A percentile compares a stretch with the other conserved stretches of the same genome.
phyloP scores from a whole-genome alignment of 2,888 invertebrate species.

The Aporophyla nigra region DNA sequence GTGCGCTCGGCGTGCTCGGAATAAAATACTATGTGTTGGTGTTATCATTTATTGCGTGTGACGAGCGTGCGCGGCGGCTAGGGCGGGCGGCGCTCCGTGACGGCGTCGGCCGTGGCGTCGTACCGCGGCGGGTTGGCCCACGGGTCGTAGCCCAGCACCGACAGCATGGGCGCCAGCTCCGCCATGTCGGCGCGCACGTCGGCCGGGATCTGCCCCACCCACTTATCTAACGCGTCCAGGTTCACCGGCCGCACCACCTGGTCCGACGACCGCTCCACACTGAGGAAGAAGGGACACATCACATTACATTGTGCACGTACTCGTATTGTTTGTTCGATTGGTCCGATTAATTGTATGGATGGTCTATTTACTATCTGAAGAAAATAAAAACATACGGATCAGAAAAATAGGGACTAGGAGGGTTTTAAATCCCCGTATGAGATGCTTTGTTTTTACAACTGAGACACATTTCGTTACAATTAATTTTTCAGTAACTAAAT shows the following conservation, averaged over 20 bases:
- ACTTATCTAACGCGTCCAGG: constrained; percentile 97
- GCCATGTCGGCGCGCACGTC: constrained; percentile 98
- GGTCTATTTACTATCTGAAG: not conserved
- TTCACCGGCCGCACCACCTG: constrained; percentile 99
- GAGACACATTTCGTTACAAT: no score
- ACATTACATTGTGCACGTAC: not conserved
- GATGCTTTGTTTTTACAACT: no score
- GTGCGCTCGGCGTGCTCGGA: constrained; percentile 90
- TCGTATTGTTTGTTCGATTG: not conserved
- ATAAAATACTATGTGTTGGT: constrained; percentile 51
- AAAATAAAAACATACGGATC: not conserved
- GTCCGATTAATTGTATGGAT: not conserved
- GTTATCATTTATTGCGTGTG: constrained; percentile 50
- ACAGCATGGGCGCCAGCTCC: constrained; percentile 98
- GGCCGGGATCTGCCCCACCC: constrained; percentile 97
- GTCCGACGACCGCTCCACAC: constrained; percentile 99
- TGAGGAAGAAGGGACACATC: constrained; percentile 80
- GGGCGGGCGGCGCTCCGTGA: constrained; percentile 65
- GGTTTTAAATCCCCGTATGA: no score
- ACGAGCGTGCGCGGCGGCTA: constrained; percentile 41
- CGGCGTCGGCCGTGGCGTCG: constrained; percentile 91
- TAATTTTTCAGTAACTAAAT: no score
- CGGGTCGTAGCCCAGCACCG: constrained; percentile 98
- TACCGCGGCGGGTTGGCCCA: constrained; percentile 99
- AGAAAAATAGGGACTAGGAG: not conserved